Percentiles rank a stretch among this genome's conserved stretches.
phyloP scores from a whole-genome alignment of 2,888 invertebrate genomes.

The Drosophila atripex region DNA sequence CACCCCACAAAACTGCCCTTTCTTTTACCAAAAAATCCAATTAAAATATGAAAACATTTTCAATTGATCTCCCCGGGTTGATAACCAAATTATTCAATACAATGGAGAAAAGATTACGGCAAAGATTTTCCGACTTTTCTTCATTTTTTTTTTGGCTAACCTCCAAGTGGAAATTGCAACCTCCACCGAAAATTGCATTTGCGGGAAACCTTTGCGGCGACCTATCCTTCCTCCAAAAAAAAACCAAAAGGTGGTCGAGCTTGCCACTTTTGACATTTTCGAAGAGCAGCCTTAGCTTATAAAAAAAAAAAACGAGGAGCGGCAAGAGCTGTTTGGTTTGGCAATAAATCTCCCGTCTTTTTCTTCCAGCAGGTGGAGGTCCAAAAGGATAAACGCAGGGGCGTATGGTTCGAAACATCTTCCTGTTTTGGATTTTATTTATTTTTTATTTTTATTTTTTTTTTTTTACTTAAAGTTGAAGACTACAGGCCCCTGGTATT shows the following conservation, averaged over 20 bases:
- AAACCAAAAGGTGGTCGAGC: constrained; percentile 19
- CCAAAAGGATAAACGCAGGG: constrained; percentile 18
- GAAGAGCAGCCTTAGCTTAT: constrained; percentile 7
- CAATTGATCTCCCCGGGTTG: background rate
- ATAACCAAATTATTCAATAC: constrained; percentile 1
- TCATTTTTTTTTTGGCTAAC: constrained; percentile 6
- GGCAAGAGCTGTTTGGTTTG: constrained; percentile 21
- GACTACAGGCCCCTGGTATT: constrained; percentile 40
- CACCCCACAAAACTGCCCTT: background rate
- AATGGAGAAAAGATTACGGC: background rate
- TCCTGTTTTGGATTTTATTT: constrained; percentile 55
- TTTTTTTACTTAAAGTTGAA: constrained; percentile 60
- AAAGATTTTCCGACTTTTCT: background rate
- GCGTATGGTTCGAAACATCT: background rate
- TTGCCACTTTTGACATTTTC: constrained; percentile 47
- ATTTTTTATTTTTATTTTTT: constrained; percentile 55
- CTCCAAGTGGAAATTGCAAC: constrained; percentile 16
- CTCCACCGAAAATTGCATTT: constrained; percentile 30
- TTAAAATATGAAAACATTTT: constrained; percentile 6
- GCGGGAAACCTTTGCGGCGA: constrained; percentile 8
- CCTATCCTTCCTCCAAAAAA: constrained; percentile 11
- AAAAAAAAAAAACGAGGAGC: constrained; percentile 17
- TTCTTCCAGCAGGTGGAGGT: constrained; percentile 23
- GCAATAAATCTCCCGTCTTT: constrained; percentile 34
- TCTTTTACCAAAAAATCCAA: background rate